phyloP scores from a whole-genome alignment of 2,113 vertebrate genomes.

The Lutjanus erythropterus region DNA sequence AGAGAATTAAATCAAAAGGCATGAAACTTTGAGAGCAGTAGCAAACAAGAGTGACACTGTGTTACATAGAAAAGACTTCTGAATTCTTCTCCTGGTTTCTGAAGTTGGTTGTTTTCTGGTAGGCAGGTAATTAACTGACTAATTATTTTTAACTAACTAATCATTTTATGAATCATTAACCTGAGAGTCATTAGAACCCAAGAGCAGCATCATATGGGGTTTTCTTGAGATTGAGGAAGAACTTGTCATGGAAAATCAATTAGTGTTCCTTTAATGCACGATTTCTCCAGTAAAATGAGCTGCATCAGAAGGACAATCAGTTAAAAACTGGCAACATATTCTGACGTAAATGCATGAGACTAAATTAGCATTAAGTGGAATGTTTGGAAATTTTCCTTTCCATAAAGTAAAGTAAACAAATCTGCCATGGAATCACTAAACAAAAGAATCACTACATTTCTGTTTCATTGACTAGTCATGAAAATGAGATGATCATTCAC shows the following conservation, averaged over 20 bases:
- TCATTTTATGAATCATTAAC: slow-evolving; percentile 67
- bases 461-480: background rate
- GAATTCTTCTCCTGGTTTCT: slow-evolving; percentile 13
- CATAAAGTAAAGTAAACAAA: background rate
- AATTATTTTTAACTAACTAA: slow-evolving; percentile 58
- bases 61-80: background rate
- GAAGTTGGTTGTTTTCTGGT: slow-evolving; percentile 30
- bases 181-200: slow-evolving; percentile 27
- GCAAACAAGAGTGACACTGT: background rate
- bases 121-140: slow-evolving; percentile 45
- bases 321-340: background rate
- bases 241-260: slow-evolving; percentile 46
- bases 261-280: slow-evolving; percentile 1
- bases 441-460: background rate
- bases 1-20: background rate
- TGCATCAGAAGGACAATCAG: background rate
- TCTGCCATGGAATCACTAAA: background rate
- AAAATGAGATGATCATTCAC: background rate
- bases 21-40: background rate
- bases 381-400: background rate
- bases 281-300: slow-evolving; percentile 15
- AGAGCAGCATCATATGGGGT: slow-evolving; percentile 7
- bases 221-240: slow-evolving; percentile 50
- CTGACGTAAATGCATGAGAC: background rate
- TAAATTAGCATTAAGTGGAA: background rate